Evolutionary conservation across 2,888 invertebrate species (phyloP).

Genomic region (Ellobium chinense): DNA sequence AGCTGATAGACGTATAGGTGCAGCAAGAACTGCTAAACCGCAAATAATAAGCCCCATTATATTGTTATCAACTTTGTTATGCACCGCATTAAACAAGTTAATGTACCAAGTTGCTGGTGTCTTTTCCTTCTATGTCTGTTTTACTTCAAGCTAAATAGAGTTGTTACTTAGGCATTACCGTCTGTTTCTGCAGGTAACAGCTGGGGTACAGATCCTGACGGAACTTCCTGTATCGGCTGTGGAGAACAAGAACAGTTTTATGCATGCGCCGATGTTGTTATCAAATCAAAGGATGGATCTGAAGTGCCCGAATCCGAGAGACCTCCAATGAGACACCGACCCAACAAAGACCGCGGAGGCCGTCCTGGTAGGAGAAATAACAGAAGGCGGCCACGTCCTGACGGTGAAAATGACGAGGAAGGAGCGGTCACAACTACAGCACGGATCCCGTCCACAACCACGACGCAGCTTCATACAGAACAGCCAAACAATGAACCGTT

Average conservation of each 20-base stretch:
- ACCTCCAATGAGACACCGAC: background rate
- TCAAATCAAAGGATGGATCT: constrained; percentile 29
- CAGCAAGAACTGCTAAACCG: no score
- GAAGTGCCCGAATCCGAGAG: background rate
- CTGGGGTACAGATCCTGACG: constrained; percentile 56
- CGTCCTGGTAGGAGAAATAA: background rate
- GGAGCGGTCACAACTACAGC: background rate
- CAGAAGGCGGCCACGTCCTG: background rate
- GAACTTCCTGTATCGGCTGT: constrained; percentile 56
- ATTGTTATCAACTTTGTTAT: no score
- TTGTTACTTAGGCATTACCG: background rate
- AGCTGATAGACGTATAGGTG: no score
- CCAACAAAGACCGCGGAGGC: background rate
- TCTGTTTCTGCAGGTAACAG: constrained; percentile 53
- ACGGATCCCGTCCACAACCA: background rate
- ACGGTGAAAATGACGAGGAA: background rate
- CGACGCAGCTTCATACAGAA: background rate
- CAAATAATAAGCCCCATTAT: no score
- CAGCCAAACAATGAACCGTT: background rate
- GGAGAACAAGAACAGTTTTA: constrained; percentile 59
- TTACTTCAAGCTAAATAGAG: background rate
- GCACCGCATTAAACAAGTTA: no score
- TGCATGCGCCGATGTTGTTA: constrained; percentile 56
- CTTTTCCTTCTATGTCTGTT: no score
- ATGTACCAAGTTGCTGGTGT: no score